These are phyloP conservation scores for Rhinopomastus cyanomelas DNA, from an alignment of 2,113 vertebrate genomes.

Conservation along the genomic window DNA sequence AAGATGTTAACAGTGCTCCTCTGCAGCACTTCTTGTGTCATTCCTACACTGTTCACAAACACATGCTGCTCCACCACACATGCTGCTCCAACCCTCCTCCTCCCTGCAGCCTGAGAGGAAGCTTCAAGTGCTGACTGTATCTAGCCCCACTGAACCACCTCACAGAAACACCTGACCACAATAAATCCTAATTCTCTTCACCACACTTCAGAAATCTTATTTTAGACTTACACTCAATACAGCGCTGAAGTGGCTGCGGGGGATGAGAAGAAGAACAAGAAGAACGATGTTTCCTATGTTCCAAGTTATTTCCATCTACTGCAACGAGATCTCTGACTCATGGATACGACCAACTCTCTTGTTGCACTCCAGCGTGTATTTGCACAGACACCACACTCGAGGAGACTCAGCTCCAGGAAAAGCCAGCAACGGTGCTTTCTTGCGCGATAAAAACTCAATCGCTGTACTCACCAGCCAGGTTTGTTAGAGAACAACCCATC, in stretches of 20 bases:
- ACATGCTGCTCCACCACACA: not conserved
- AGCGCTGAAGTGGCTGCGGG: not conserved
- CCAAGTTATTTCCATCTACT: not conserved
- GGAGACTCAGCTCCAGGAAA: not conserved
- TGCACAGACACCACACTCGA: not conserved
- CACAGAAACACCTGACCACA: not conserved
- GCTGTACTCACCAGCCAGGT: not conserved
- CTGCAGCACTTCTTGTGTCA: not conserved
- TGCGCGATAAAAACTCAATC: slow-evolving; percentile 22
- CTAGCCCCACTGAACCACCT: not conserved
- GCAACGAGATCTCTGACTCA: not conserved
- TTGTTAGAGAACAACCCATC: not conserved
- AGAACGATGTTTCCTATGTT: not conserved
- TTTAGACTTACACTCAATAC: not conserved
- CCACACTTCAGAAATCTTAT: not conserved
- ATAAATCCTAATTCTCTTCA: not conserved
- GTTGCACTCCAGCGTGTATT: not conserved
- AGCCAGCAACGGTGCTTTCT: not conserved
- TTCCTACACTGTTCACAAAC: not conserved
- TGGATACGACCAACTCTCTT: not conserved
- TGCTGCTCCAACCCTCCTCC: not conserved
- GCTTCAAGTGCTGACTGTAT: not conserved
- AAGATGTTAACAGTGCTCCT: not conserved
- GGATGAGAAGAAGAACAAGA: not conserved
- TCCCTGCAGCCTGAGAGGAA: not conserved